phyloP scores from a whole-genome alignment of 2,113 vertebrate species.

The Boulengeromyrus knoepffleri region DNA sequence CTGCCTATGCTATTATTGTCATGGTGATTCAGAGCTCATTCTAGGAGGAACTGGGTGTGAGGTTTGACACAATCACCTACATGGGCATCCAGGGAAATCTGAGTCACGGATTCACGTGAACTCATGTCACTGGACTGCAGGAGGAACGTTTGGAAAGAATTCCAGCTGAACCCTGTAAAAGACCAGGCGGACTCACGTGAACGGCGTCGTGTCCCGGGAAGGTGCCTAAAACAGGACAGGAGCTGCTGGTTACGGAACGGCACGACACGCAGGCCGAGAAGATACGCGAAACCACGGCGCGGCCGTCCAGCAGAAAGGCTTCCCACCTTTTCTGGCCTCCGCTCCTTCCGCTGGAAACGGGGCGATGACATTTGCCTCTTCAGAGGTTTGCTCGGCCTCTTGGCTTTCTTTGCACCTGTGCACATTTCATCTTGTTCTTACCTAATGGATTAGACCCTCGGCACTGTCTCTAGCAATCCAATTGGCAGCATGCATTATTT shows the following conservation, averaged over 20 bases:
- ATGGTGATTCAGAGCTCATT: not conserved
- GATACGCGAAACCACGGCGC: not conserved
- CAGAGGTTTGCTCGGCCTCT: constrained; percentile 71
- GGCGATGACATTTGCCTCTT: constrained; percentile 84
- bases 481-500: not conserved
- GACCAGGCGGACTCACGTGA: constrained; percentile 71
- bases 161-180: not conserved
- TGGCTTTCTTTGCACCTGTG: constrained; percentile 68
- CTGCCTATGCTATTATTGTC: not conserved
- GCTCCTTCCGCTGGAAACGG: constrained; percentile 80
- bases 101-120: not conserved
- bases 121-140: not conserved
- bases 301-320: not conserved
- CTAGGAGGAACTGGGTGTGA: not conserved
- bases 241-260: not conserved
- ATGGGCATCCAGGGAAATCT: not conserved
- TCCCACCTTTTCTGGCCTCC: constrained; percentile 72
- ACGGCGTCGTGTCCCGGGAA: constrained; percentile 79
- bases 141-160: not conserved
- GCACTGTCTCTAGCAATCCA: not conserved
- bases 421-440: not conserved
- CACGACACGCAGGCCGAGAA: not conserved
- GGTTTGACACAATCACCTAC: not conserved
- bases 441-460: not conserved
- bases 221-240: constrained; percentile 52